Evolutionary conservation across 2,888 invertebrate species (phyloP).

Genomic region (Cheilosia urbana): DNA sequence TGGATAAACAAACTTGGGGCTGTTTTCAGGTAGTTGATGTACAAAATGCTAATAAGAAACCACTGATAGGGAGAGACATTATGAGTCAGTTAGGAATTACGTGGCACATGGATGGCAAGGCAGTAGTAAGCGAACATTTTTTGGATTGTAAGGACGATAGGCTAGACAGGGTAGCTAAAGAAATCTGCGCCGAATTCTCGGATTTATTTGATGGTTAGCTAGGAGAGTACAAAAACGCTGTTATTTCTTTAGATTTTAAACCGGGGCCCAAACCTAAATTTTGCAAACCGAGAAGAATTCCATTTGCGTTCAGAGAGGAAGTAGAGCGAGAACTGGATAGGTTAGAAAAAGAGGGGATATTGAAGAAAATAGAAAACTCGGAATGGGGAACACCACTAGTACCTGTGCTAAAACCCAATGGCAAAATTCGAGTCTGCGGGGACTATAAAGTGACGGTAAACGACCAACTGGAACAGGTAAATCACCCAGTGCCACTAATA

Average conservation of each 20-base stretch:
- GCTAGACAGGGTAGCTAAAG: neutral
- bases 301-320: constrained; percentile 6
- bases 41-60: fast-evolving
- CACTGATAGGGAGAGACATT: too few species aligned
- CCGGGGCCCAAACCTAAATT: neutral
- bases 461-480: neutral
- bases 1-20: too few species aligned
- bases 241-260: constrained; percentile 10
- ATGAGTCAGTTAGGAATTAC: too few species aligned
- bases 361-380: too few species aligned
- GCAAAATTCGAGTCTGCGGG: neutral
- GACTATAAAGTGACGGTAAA: constrained; percentile 4
- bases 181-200: neutral
- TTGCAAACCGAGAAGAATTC: constrained; percentile 23
- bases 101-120: neutral
- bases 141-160: neutral
- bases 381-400: neutral
- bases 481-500: too few species aligned
- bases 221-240: constrained; percentile 5
- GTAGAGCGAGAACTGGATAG: neutral
- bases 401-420: neutral
- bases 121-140: neutral
- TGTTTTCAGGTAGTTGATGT: too few species aligned
- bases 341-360: neutral
- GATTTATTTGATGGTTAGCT: constrained; percentile 13